Base-by-base conservation (phyloP, 2,113 vertebrate species). In the Ramphastos sulfuratus region DNA sequence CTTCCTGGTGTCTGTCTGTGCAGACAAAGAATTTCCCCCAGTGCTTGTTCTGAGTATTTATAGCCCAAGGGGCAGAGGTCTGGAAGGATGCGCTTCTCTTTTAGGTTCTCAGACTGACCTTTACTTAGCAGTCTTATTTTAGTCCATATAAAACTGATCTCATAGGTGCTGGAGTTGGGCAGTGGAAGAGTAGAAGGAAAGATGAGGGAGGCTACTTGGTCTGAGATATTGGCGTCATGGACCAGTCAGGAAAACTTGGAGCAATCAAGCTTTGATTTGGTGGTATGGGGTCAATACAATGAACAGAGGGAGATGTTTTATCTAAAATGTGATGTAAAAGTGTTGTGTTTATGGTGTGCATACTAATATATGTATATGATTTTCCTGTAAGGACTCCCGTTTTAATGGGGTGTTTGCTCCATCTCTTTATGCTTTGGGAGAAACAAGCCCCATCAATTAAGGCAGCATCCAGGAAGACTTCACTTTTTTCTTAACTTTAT, bases 1-100 rank as follows among this genome's bases (percentile, higher is more conserved):
- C 80, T 96, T 96, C 87, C 87, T 91, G 77, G 58, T 93, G 87
- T 94, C 92, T 91, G 81, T 75, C 64, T 69, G 61, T 75, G 76
- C 81, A 94, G 93, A 91, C 65, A 94, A 93, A 93, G 87, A 95
- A 95, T 95, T 95, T 93, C 59, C 82, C 78, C 60, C 59, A 58
- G 33, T 83, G 55, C 64, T 85, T 88, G 61, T 61, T 87, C 31
- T 7, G 37, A 27, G 59, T 94, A 95, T 96, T 95, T 92, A 94
- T 95, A 95, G 66, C 27, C 58, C 11, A n/a, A 83, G 66, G 76
- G 73, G 58, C 89, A 94, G 76, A 93, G 82, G 61, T 92, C 87
- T 35, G 63, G 66, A 61, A 91, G 66, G 61, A 63, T 69, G 25
- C 61, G 24, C 35, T 79, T 85, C 79, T 87, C 65, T 88, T 80